Evolutionary conservation across 2,888 invertebrate species (phyloP).

Genomic region (Baccha elongata): DNA sequence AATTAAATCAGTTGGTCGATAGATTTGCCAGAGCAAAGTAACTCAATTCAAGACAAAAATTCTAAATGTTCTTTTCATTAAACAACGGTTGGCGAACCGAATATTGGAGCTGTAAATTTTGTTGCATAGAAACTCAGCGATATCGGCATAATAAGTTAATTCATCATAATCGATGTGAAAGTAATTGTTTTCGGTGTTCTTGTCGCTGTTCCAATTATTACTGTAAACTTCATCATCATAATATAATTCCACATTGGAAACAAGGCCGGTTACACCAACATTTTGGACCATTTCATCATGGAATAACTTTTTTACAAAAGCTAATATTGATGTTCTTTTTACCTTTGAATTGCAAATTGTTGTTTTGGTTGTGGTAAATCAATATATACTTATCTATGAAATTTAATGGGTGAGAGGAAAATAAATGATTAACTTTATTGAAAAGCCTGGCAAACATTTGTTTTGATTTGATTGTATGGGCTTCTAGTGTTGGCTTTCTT

Average conservation of each 20-base stretch:
- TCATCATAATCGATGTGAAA: not conserved
- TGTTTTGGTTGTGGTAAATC: slow-evolving; percentile 12
- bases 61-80: not conserved
- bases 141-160: not conserved
- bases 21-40: not conserved
- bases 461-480: too few relatives aligned
- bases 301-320: slow-evolving; percentile 1
- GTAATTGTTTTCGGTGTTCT: not conserved
- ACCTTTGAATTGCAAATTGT: slow-evolving; percentile 9
- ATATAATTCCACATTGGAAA: not conserved
- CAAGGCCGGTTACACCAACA: not conserved
- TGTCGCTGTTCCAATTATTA: not conserved
- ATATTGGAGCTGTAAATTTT: slow-evolving; percentile 4
- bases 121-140: slow-evolving; percentile 1
- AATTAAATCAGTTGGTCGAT: slow-evolving; percentile 4
- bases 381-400: too few relatives aligned
- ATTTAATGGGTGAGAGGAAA: too few relatives aligned
- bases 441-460: too few relatives aligned
- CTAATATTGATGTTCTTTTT: not conserved
- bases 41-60: not conserved
- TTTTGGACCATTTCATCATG: slow-evolving; percentile 1
- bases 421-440: too few relatives aligned
- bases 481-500: too few relatives aligned
- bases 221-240: not conserved
- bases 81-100: not conserved